A percentile compares a stretch with the other conserved stretches of the same genome.
Conservation (phyloP, 2,113 vertebrate species). For the Chaenocephalus aceratus region DNA sequence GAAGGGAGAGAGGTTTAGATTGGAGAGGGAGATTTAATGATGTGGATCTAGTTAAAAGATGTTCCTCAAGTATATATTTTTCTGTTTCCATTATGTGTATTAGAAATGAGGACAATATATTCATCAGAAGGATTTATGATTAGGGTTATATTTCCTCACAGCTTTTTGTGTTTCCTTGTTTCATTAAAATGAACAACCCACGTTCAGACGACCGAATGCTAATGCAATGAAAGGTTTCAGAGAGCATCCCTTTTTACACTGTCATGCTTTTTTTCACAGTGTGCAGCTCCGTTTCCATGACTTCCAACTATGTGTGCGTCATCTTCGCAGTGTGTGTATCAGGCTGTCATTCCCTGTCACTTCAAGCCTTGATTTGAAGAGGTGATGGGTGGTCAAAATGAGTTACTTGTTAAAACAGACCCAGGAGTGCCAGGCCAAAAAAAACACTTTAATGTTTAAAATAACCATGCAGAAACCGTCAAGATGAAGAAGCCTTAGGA, state of each 20-base stretch:
- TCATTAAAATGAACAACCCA: constrained; percentile 28
- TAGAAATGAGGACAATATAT: background rate
- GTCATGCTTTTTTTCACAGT: constrained; percentile 39
- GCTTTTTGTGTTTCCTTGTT: constrained; percentile 3
- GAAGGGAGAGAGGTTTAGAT: constrained; percentile 30
- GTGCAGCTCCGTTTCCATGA: constrained; percentile 42
- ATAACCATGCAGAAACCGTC: background rate
- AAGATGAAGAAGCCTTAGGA: constrained; percentile 6
- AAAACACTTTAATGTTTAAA: background rate
- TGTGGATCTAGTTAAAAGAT: background rate
- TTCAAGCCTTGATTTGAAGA: constrained; percentile 30
- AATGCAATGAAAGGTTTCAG: constrained; percentile 32
- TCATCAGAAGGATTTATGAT: background rate
- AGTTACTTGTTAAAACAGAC: constrained; percentile 24
- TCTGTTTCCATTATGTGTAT: background rate
- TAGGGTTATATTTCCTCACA: background rate
- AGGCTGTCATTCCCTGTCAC: constrained; percentile 36
- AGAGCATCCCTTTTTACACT: constrained; percentile 17
- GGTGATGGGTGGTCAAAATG: constrained; percentile 33
- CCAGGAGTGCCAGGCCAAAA: background rate
- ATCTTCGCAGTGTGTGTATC: constrained; percentile 56
- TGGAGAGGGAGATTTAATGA: constrained; percentile 22
- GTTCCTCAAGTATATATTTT: background rate
- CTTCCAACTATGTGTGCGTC: constrained; percentile 47
- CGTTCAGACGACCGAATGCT: constrained; percentile 21